phyloP scores from a whole-genome alignment of 2,888 invertebrate species.

The Lochmaea crataegi region DNA sequence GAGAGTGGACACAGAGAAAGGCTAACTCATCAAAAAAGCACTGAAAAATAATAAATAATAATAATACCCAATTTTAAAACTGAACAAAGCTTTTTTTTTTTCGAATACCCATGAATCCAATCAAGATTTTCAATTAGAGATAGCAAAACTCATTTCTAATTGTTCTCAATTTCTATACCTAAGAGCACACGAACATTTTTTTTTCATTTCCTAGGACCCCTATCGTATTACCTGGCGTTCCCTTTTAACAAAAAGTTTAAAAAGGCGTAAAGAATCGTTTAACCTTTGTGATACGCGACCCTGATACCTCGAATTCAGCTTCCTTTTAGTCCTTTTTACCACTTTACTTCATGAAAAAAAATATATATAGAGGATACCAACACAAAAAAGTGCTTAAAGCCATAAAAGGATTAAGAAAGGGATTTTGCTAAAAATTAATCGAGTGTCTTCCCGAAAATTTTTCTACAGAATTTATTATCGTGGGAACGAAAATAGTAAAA shows the following conservation, averaged over 20 bases:
- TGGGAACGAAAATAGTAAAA: conserved; percentile 44
- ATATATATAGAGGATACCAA: conserved; percentile 20
- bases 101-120: conserved; percentile 19
- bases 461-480: conserved; percentile 46
- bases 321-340: conserved; percentile 38
- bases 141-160: conserved; percentile 27
- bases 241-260: conserved; percentile 51
- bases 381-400: conserved; percentile 39
- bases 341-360: conserved; percentile 47
- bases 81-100: conserved; percentile 23
- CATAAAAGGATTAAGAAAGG: conserved; percentile 44
- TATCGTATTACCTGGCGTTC: conserved; percentile 53
- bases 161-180: conserved; percentile 32
- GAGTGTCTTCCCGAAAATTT: conserved; percentile 35
- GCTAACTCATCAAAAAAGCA: no score
- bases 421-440: conserved; percentile 45
- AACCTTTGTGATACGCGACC: conserved; percentile 54
- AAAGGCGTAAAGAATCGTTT: conserved; percentile 58
- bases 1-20: no score
- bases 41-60: no score
- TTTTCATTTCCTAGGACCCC: conserved; percentile 42
- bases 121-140: conserved; percentile 41
- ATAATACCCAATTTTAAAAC: conserved; percentile 12
- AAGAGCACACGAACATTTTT: conserved; percentile 46
- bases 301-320: conserved; percentile 44